phyloP scores from a whole-genome alignment of 2,797 vertebrate species.

The Leptoclinus maculatus region DNA sequence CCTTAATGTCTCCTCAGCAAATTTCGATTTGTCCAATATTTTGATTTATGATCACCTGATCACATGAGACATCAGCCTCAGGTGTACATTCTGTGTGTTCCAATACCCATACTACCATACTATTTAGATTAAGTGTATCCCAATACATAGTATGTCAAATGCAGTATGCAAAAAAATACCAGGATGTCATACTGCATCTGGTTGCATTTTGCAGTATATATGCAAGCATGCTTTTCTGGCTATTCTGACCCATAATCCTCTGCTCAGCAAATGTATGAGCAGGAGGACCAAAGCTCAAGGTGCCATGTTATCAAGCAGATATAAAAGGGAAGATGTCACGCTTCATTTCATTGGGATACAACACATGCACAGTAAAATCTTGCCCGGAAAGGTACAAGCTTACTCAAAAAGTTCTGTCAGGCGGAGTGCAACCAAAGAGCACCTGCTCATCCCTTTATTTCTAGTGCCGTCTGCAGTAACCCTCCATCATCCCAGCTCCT shows the following conservation, averaged over 20 bases:
- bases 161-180: background rate
- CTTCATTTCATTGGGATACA: background rate
- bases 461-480: background rate
- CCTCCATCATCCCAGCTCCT: background rate
- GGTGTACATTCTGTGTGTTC: background rate
- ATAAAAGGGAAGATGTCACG: background rate
- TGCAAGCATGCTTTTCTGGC: background rate
- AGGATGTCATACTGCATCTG: background rate
- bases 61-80: background rate
- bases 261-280: background rate
- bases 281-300: background rate
- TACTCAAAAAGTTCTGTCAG: background rate
- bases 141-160: background rate
- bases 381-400: too few relatives aligned
- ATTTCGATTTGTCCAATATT: too few relatives aligned
- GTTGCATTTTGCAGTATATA: background rate
- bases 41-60: background rate
- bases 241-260: background rate
- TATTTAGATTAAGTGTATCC: background rate
- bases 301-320: background rate
- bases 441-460: background rate
- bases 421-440: background rate
- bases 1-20: too few relatives aligned
- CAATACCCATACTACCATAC: background rate
- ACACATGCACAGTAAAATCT: background rate